Evolutionary conservation across 1,140 invertebrate genomes (phyloP).

Genomic region (Drosophila guanche): DNA sequence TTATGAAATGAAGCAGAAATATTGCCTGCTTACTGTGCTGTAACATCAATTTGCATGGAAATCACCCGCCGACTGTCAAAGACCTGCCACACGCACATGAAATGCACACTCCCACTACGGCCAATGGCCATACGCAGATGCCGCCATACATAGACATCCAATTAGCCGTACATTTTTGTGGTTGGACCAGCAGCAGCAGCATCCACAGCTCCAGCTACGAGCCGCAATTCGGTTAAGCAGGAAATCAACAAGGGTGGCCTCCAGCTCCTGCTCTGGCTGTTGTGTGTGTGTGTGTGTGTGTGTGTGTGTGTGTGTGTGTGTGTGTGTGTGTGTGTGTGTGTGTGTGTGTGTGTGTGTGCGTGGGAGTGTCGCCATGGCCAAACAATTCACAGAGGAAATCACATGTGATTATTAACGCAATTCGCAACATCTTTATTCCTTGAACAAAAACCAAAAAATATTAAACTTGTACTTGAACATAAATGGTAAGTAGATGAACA

Average conservation of each 20-base stretch:
- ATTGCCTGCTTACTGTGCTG: conserved; percentile 79
- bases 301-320: no score
- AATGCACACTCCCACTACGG: not conserved
- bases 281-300: no score
- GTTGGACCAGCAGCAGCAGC: conserved; percentile 13
- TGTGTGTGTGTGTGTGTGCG: no score
- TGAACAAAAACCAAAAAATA: no score
- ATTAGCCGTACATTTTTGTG: conserved; percentile 70
- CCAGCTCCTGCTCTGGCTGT: no score
- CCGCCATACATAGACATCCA: conserved; percentile 58
- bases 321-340: no score
- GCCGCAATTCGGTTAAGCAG: conserved; percentile 62
- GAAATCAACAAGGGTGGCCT: conserved; percentile 45
- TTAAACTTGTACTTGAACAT: no score
- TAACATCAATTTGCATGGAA: conserved; percentile 80
- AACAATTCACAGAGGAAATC: no score
- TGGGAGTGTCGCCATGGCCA: no score
- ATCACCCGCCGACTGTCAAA: conserved; percentile 67
- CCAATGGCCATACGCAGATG: not conserved
- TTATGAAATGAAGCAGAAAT: conserved; percentile 80
- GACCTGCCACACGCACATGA: conserved; percentile 25
- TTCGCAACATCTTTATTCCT: no score
- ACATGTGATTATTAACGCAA: no score
- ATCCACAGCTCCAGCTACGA: not conserved
- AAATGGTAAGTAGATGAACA: no score